Evolutionary conservation across 2,888 invertebrate species (phyloP).

Genomic region (Apotomis turbidana): DNA sequence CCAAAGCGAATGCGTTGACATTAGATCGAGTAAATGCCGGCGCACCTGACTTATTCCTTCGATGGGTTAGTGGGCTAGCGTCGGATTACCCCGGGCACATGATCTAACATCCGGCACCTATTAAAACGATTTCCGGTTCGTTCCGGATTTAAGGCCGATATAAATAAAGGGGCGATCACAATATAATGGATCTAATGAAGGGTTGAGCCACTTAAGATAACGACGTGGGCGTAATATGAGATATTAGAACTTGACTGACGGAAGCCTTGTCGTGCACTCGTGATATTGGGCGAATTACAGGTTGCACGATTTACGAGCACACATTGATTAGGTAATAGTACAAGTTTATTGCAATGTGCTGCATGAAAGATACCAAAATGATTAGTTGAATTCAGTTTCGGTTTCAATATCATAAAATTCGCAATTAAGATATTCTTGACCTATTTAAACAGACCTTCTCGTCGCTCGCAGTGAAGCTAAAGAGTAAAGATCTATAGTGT

Average conservation of each 20-base stretch:
- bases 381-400: neutral
- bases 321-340: neutral
- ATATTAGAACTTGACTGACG: conserved; percentile 10
- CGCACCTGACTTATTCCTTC: conserved; percentile 19
- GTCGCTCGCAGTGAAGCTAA: too few species aligned
- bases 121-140: conserved; percentile 62
- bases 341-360: neutral
- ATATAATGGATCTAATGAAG: conserved; percentile 43
- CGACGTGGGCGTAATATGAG: conserved; percentile 39
- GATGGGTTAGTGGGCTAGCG: conserved; percentile 39
- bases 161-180: conserved; percentile 52
- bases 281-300: neutral
- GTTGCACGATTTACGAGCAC: neutral
- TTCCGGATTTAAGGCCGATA: conserved; percentile 52
- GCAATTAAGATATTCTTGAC: too few species aligned
- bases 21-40: neutral
- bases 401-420: too few species aligned
- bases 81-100: conserved; percentile 52
- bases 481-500: too few species aligned
- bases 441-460: too few species aligned
- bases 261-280: neutral
- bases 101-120: conserved; percentile 54
- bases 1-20: neutral
- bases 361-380: neutral
- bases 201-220: conserved; percentile 48